Conservation (phyloP, 1,140 invertebrate species). For the Radopholus similis region DNA sequence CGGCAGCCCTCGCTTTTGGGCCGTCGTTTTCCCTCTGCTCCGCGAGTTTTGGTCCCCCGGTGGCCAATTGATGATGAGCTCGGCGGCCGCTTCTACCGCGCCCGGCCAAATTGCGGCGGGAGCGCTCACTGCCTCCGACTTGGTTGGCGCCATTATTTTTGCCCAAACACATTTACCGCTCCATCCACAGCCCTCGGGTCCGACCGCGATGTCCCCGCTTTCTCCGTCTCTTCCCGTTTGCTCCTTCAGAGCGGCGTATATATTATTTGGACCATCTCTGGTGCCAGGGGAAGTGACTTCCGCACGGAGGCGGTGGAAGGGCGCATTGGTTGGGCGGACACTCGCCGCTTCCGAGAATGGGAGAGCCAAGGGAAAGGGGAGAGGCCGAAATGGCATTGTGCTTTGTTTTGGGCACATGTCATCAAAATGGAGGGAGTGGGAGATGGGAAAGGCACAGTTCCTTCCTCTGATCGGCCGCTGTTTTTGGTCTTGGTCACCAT, state of each 20-base stretch:
- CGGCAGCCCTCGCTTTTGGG: background rate
- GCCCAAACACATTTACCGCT: conserved; percentile 2
- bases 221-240: no score
- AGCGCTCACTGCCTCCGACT: background rate
- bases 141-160: background rate
- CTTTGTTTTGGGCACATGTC: no score
- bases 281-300: background rate
- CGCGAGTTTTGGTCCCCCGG: background rate
- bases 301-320: no score
- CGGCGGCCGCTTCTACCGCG: background rate
- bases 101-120: background rate
- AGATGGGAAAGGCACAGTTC: no score
- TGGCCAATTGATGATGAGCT: background rate
- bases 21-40: background rate
- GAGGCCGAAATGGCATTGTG: no score
- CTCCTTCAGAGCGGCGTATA: no score
- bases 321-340: no score
- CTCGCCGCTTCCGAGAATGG: no score
- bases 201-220: background rate
- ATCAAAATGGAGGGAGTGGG: no score
- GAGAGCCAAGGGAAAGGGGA: no score
- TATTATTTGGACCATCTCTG: background rate
- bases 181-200: background rate
- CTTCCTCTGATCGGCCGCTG: background rate
- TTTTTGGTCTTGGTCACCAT: background rate